Evolutionary conservation across 2,113 vertebrate species (phyloP).

Genomic region (Cyprichromis sp.): DNA sequence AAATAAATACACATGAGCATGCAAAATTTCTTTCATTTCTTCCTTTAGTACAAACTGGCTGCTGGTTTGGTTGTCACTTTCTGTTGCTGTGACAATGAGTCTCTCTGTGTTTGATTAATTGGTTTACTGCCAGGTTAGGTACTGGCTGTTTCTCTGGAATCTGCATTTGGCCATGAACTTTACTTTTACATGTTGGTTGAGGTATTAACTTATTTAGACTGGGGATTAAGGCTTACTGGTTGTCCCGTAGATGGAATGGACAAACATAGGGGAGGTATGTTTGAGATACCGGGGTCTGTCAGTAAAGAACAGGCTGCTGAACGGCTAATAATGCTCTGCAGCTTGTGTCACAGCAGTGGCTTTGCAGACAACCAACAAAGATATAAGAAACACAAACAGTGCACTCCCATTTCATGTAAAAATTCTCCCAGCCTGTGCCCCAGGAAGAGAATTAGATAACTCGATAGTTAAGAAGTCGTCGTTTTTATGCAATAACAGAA

Average conservation of each 20-base stretch:
- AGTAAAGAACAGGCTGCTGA: constrained; percentile 35
- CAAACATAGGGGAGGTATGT: constrained; percentile 51
- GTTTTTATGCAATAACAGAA: not conserved
- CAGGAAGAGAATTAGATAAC: not conserved
- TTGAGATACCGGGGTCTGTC: constrained; percentile 34
- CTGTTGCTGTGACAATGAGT: constrained; percentile 13
- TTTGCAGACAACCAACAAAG: not conserved
- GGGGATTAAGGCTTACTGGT: constrained; percentile 52
- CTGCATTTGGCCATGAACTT: constrained; percentile 62
- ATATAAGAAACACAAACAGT: not conserved
- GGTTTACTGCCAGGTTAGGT: constrained; percentile 48
- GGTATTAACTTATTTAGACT: constrained; percentile 65
- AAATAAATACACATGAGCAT: not conserved
- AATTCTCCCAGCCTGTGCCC: not conserved
- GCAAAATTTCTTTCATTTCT: not conserved
- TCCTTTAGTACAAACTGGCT: not conserved
- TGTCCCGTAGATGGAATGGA: constrained; percentile 53
- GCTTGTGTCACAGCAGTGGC: not conserved
- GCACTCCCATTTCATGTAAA: not conserved
- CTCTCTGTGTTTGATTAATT: constrained; percentile 39
- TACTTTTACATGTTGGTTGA: constrained; percentile 61
- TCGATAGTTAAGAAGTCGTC: not conserved
- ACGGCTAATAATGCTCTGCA: not conserved
- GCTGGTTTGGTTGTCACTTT: not conserved
- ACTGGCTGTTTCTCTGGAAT: constrained; percentile 48